Base-by-base conservation (phyloP, 2,113 vertebrate species). In the Ctenomys sociabilis region DNA sequence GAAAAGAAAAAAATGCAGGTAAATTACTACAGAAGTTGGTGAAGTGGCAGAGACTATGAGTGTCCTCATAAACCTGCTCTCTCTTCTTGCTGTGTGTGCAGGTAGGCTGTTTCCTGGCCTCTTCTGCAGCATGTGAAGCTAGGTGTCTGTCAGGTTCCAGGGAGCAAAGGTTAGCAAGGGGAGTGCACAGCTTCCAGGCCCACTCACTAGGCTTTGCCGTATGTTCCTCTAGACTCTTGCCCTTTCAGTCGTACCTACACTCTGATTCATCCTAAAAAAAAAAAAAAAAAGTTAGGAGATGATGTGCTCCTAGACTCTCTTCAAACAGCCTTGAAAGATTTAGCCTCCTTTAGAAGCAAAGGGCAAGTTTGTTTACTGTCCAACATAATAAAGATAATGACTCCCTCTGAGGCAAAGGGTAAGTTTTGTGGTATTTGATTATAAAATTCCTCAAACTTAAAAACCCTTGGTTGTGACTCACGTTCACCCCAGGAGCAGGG, bases 1-100 rank as follows among this genome's bases (percentile, higher is more conserved):
- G 5, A 92, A 95, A 93, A 78, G 17, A 95, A 37, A 83, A 37
- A 94, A 92, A 94, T 85, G 16, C 63, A 92, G 10, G 30, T 96
- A 82, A 84, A 57, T 92, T 88, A 73, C 14, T 80, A 8, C 80
- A 40, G 90, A 82, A 90, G n/a, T 1, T 82, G 45, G 30, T 45
- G 73, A 54, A 61, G 45, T 54, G 37, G 43, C 52, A 90, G 49
- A 87, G 10, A 87, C 49, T 63, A 7, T 40, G 49, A 16, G 30
- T 70, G 8, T 63, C 40, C 61, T 61, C 35, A 3, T 45, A 88
- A 66, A 85, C 21, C 64, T 64, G 3, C 84, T 43, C 49, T 81
- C 49, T 1, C 19, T 88, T 85, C 85, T 66, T 63, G n/a, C 57
- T 14, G 35, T 81, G 14, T 28, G 70, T 10, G 81, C 21, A 59